These are phyloP conservation scores for Neomicropteryx cornuta DNA, from an alignment of 1,140 invertebrate species.

Conservation along the genomic window DNA sequence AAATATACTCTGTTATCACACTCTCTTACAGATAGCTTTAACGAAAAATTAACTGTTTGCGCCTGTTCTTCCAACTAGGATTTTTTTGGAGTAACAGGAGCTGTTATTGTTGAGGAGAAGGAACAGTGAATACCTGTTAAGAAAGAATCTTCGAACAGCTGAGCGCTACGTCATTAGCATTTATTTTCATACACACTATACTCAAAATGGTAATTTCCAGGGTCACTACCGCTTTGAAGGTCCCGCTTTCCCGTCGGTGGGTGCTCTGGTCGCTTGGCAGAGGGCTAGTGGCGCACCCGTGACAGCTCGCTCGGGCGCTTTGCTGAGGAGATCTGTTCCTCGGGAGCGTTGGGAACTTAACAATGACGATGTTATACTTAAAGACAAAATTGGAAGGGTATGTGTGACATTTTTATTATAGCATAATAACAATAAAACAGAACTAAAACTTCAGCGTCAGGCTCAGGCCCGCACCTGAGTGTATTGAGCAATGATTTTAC, in stretches of 20 bases:
- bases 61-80: too few relatives aligned
- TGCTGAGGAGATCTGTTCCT: slow-evolving; percentile 75
- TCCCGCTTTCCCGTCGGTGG: slow-evolving; percentile 82
- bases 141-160: too few relatives aligned
- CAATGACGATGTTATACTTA: slow-evolving; percentile 87
- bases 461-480: too few relatives aligned
- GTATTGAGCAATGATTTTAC: too few relatives aligned
- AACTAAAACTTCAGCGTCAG: too few relatives aligned
- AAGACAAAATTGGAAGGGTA: slow-evolving; percentile 92
- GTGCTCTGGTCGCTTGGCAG: slow-evolving; percentile 84
- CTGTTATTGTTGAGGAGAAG: too few relatives aligned
- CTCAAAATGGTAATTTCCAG: too few relatives aligned
- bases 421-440: not conserved
- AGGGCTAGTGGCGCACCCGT: slow-evolving; percentile 73
- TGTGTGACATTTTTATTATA: slow-evolving; percentile 19
- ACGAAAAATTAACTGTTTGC: too few relatives aligned
- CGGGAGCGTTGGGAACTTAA: slow-evolving; percentile 94
- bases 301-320: slow-evolving; percentile 83
- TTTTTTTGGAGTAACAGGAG: too few relatives aligned
- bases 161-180: slow-evolving; percentile 4
- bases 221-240: slow-evolving; percentile 91
- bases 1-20: too few relatives aligned
- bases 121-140: too few relatives aligned
- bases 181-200: slow-evolving; percentile 3
- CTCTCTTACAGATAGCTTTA: too few relatives aligned